A percentile compares a stretch with the other conserved stretches of the same genome.
Conservation (phyloP, 2,888 invertebrate genomes). For the Sycophila texana region DNA sequence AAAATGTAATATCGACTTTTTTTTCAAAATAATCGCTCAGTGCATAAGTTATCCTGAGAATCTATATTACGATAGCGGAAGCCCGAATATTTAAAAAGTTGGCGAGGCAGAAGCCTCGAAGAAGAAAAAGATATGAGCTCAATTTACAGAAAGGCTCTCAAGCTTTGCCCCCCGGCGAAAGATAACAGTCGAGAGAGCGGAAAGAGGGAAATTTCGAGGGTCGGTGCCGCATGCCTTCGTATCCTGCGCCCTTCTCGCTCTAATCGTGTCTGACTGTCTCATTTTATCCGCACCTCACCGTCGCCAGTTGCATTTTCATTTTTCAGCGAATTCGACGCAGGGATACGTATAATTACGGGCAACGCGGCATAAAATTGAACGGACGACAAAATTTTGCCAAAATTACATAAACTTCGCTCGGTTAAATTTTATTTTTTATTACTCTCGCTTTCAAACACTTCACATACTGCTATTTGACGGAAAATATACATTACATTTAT, state of each 20-base stretch:
- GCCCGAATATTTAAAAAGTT: neutral
- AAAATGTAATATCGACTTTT: neutral
- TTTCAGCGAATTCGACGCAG: too few relatives aligned
- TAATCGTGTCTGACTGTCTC: slow-evolving; percentile 21
- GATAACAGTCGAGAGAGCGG: slow-evolving; percentile 31
- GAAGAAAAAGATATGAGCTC: slow-evolving; percentile 2
- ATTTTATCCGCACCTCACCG: neutral
- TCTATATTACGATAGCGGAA: too few relatives aligned
- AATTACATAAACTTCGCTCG: too few relatives aligned
- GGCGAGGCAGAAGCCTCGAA: neutral
- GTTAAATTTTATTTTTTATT: too few relatives aligned
- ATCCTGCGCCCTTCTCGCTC: neutral
- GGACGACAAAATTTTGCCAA: too few relatives aligned
- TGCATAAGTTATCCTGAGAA: too few relatives aligned
- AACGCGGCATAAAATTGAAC: too few relatives aligned
- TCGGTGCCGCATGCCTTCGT: slow-evolving; percentile 11
- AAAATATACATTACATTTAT: too few relatives aligned
- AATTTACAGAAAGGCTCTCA: slow-evolving; percentile 39
- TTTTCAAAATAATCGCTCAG: neutral
- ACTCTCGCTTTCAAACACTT: too few relatives aligned
- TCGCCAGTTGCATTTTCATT: neutral
- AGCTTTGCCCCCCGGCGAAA: slow-evolving; percentile 20
- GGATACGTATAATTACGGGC: too few relatives aligned
- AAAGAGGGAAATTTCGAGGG: slow-evolving; percentile 34
- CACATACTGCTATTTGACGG: too few relatives aligned